These are phyloP conservation scores for Neolamprologus cancellatus DNA, from an alignment of 2,113 vertebrate genomes.

Conservation along the genomic window DNA sequence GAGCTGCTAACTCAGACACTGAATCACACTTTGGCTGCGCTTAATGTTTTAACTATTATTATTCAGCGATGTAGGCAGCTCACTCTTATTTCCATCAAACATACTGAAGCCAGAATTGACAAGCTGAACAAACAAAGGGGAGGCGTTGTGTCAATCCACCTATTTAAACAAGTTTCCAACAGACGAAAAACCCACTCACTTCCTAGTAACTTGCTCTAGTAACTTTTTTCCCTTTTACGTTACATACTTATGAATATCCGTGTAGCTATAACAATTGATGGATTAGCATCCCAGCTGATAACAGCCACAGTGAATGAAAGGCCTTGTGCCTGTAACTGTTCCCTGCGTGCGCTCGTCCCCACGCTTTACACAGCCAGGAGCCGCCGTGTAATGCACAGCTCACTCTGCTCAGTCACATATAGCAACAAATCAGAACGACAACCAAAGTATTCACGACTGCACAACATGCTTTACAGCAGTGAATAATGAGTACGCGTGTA, in stretches of 20 bases:
- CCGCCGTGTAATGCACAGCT: slow-evolving; percentile 8
- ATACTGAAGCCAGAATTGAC: neutral
- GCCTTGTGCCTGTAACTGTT: slow-evolving; percentile 43
- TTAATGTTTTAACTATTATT: slow-evolving; percentile 12
- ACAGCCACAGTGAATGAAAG: neutral
- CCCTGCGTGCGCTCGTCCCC: neutral
- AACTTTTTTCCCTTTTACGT: neutral
- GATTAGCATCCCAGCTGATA: slow-evolving; percentile 26
- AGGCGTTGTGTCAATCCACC: neutral
- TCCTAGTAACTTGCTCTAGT: neutral
- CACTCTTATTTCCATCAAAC: slow-evolving; percentile 7
- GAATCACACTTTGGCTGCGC: slow-evolving; percentile 41
- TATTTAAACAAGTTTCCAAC: neutral
- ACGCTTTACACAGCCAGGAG: slow-evolving; percentile 23
- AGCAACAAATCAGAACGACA: neutral
- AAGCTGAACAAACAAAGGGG: neutral
- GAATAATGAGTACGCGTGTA: neutral
- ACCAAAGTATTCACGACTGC: neutral
- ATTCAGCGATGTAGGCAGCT: slow-evolving; percentile 12
- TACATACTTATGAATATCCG: neutral
- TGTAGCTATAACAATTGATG: slow-evolving; percentile 1
- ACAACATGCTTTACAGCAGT: neutral
- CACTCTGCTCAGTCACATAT: neutral
- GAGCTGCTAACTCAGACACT: slow-evolving; percentile 14
- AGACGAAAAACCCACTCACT: neutral